Percentiles rank a stretch among this genome's conserved stretches.
phyloP scores from a whole-genome alignment of 1,140 invertebrate genomes.

The Luehdorfia chinensis region DNA sequence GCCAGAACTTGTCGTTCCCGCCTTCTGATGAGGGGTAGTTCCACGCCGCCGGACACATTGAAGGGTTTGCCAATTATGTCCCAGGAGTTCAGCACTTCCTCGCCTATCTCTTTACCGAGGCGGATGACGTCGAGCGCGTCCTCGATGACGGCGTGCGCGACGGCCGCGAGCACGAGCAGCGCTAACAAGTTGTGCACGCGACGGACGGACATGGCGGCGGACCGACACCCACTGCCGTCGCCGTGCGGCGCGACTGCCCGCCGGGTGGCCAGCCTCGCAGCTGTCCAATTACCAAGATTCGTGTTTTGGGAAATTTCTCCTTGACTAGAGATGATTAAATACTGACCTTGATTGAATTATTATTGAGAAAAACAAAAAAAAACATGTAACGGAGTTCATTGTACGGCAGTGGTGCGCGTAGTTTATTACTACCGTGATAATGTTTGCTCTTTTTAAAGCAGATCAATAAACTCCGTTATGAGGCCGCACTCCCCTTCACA shows the following conservation, averaged over 20 bases:
- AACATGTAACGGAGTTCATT: no score
- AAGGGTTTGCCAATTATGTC: conserved; percentile 77
- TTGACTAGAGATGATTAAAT: neutral
- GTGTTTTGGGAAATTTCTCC: neutral
- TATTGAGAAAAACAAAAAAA: no score
- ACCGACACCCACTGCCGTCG: conserved; percentile 50
- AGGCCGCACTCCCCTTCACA: neutral
- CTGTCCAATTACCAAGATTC: neutral
- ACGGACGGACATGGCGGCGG: conserved; percentile 52
- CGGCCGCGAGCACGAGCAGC: conserved; percentile 32
- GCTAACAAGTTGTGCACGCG: conserved; percentile 38
- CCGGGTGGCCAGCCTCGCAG: conserved; percentile 35
- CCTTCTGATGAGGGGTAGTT: conserved; percentile 77
- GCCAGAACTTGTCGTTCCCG: conserved; percentile 77
- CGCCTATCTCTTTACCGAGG: conserved; percentile 79
- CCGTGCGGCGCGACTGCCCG: conserved; percentile 28
- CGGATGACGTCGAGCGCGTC: conserved; percentile 80
- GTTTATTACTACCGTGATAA: no score
- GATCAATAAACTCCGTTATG: conserved; percentile 1
- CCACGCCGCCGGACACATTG: conserved; percentile 74
- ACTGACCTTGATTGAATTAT: no score
- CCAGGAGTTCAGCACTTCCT: conserved; percentile 80
- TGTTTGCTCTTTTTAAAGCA: neutral
- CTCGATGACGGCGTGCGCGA: conserved; percentile 65
- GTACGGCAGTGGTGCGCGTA: no score